These are phyloP conservation scores for Adelges cooleyi DNA, from an alignment of 1,140 invertebrate genomes.

Conservation along the genomic window DNA sequence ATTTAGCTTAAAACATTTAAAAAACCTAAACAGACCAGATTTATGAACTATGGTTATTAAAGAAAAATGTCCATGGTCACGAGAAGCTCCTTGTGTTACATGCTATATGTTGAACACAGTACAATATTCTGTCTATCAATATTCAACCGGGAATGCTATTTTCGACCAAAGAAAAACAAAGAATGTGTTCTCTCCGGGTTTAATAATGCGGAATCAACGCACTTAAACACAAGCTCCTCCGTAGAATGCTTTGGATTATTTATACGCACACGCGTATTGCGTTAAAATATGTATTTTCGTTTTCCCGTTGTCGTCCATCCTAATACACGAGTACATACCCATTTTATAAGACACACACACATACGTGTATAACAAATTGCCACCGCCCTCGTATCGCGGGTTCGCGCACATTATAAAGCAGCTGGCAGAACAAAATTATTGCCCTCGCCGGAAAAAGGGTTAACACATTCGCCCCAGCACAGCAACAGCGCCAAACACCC, in stretches of 20 bases:
- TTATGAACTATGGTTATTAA: too few species aligned
- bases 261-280: background rate
- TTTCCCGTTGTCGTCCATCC: background rate
- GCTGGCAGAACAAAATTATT: conserved; percentile 19
- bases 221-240: too few species aligned
- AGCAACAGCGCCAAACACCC: background rate
- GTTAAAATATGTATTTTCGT: conserved; percentile 12
- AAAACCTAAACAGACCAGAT: too few species aligned
- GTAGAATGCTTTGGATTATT: conserved; percentile 18
- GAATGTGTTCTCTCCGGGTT: too few species aligned
- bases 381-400: conserved; percentile 11
- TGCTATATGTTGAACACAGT: too few species aligned
- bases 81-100: too few species aligned
- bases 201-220: too few species aligned
- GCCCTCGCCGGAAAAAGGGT: conserved; percentile 23
- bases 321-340: background rate
- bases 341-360: background rate
- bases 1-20: too few species aligned
- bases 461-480: background rate
- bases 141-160: too few species aligned
- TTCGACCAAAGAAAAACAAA: too few species aligned
- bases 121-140: too few species aligned
- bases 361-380: background rate
- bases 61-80: too few species aligned
- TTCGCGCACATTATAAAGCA: conserved; percentile 16